These are phyloP conservation scores for Manduca sexta DNA, from an alignment of 1,140 invertebrate species.

Conservation along the genomic window DNA sequence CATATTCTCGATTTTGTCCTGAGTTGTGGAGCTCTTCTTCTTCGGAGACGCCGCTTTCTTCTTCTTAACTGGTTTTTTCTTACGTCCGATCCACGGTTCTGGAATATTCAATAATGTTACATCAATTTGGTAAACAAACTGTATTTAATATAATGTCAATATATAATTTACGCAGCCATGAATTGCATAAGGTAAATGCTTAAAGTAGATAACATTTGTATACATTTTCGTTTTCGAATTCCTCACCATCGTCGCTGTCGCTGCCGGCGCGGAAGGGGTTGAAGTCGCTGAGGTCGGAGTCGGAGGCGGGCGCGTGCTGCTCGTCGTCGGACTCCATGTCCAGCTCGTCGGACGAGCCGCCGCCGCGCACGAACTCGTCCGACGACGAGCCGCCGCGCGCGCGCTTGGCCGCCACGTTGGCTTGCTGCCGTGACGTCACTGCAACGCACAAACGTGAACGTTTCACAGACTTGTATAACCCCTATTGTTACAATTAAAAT, in stretches of 20 bases:
- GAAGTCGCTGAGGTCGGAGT: conserved; percentile 86
- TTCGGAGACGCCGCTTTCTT: conserved; percentile 76
- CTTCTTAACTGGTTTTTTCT: conserved; percentile 82
- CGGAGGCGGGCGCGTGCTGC: conserved; percentile 76
- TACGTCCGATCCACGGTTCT: conserved; percentile 88
- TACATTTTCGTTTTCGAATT: no score
- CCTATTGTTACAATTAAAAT: no score
- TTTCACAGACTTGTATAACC: no score
- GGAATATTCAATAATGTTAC: no score
- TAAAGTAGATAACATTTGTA: no score
- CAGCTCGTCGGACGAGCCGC: conserved; percentile 64
- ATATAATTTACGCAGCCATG: no score
- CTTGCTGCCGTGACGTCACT: conserved; percentile 78
- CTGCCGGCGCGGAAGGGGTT: conserved; percentile 93
- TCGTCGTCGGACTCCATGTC: conserved; percentile 74
- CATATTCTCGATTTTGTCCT: conserved; percentile 84
- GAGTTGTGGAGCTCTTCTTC: conserved; percentile 80
- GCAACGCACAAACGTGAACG: no score
- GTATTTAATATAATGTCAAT: no score
- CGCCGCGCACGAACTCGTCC: conserved; percentile 68
- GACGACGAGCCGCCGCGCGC: conserved; percentile 79
- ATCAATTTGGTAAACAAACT: no score
- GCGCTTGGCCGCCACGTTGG: conserved; percentile 80
- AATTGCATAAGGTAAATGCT: no score
- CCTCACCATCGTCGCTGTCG: conserved; percentile 79